Conservation (phyloP, 2,888 invertebrate species). For the Girardia tigrina region DNA sequence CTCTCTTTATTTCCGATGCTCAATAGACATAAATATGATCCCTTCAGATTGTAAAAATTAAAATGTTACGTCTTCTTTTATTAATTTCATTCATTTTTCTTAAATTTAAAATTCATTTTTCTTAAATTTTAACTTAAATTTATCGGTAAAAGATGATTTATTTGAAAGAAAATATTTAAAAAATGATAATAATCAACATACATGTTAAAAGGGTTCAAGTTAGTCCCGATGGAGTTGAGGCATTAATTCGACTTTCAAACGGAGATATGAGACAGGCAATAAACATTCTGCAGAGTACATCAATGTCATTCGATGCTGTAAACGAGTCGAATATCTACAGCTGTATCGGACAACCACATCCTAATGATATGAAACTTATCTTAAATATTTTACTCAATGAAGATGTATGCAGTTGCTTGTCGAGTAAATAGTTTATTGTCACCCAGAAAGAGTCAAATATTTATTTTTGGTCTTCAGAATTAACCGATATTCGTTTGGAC, state of each 20-base stretch:
- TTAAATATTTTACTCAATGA: conserved; percentile 59
- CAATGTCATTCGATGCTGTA: conserved; percentile 74
- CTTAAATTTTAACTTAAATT: background rate
- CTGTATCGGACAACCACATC: conserved; percentile 87
- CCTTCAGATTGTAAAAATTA: no score
- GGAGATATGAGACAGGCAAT: conserved; percentile 96
- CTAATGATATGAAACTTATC: conserved; percentile 57
- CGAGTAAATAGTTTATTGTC: conserved; percentile 60
- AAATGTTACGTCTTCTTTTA: no score
- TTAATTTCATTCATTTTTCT: background rate
- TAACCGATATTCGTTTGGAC: background rate
- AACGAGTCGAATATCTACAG: conserved; percentile 79
- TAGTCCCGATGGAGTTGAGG: conserved; percentile 72
- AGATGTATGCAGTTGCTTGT: conserved; percentile 64
- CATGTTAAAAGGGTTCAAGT: conserved; percentile 63
- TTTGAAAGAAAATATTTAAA: no score
- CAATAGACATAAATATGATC: no score
- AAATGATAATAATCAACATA: no score
- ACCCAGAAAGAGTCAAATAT: background rate
- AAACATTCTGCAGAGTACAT: conserved; percentile 76
- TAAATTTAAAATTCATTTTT: background rate
- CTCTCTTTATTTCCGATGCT: no score
- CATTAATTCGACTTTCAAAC: conserved; percentile 70
- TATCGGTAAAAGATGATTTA: no score
- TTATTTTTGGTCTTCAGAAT: conserved; percentile 39